Evolutionary conservation across 2,888 invertebrate species (phyloP).

Genomic region (Cephus sareptanus): DNA sequence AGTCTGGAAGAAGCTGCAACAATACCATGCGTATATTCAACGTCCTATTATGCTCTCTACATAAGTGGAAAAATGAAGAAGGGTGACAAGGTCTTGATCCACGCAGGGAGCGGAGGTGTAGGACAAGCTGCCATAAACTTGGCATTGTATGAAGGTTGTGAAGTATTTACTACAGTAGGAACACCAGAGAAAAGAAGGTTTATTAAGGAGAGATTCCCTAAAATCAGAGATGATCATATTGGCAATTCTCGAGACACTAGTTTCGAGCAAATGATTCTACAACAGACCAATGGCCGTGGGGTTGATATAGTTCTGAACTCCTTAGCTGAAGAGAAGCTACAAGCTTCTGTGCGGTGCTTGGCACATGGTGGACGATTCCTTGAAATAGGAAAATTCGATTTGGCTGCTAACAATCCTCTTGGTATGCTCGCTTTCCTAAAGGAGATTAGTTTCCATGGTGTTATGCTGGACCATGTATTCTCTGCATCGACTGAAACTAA

Average conservation of each 20-base stretch:
- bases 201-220: slow-evolving; percentile 70
- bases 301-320: slow-evolving; percentile 93
- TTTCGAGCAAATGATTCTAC: slow-evolving; percentile 87
- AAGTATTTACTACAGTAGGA: slow-evolving; percentile 73
- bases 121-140: slow-evolving; percentile 77
- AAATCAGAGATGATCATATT: slow-evolving; percentile 74
- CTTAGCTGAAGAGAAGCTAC: slow-evolving; percentile 90
- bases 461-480: slow-evolving; percentile 80
- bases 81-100: slow-evolving; percentile 64
- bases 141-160: slow-evolving; percentile 71
- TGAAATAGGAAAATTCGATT: slow-evolving; percentile 89
- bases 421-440: slow-evolving; percentile 77
- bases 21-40: slow-evolving; percentile 74
- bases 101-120: slow-evolving; percentile 70
- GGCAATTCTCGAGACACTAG: slow-evolving; percentile 88
- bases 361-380: slow-evolving; percentile 76
- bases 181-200: slow-evolving; percentile 70
- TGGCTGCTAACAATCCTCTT: slow-evolving; percentile 74
- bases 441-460: slow-evolving; percentile 81
- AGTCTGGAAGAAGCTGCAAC: slow-evolving; percentile 74
- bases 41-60: slow-evolving; percentile 72
- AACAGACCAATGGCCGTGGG: slow-evolving; percentile 84
- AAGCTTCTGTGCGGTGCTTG: slow-evolving; percentile 75
- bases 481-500: slow-evolving; percentile 68
- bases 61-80: slow-evolving; percentile 68